Conservation (phyloP, 2,888 invertebrate genomes). For the Drosophila picticornis region DNA sequence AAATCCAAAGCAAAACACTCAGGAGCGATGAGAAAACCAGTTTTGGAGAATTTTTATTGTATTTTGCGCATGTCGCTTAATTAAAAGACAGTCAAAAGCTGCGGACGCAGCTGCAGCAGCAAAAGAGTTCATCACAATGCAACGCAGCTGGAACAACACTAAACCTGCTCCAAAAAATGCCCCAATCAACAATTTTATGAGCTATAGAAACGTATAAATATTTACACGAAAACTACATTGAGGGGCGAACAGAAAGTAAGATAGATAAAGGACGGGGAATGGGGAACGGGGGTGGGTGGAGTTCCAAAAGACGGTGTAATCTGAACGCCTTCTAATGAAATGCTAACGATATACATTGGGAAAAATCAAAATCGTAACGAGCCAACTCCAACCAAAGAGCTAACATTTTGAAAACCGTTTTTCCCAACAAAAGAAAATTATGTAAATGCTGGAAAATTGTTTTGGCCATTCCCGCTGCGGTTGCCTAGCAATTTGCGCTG, state of each 20-base stretch:
- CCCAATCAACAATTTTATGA: conserved; percentile 64
- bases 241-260: conserved; percentile 8
- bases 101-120: conserved; percentile 32
- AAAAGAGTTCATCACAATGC: conserved; percentile 44
- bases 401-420: conserved; percentile 48
- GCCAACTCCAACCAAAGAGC: conserved; percentile 38
- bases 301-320: conserved; percentile 16
- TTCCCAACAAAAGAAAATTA: conserved; percentile 70
- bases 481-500: conserved; percentile 59
- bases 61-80: conserved; percentile 69
- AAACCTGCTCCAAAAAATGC: conserved; percentile 50
- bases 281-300: neutral
- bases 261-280: neutral
- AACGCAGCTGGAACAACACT: conserved; percentile 41
- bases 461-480: conserved; percentile 52
- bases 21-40: conserved; percentile 54
- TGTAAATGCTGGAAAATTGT: conserved; percentile 77
- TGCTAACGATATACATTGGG: conserved; percentile 77
- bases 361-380: conserved; percentile 69
- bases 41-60: conserved; percentile 63
- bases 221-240: conserved; percentile 46
- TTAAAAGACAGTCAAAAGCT: conserved; percentile 72
- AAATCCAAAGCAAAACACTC: conserved; percentile 24
- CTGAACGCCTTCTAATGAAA: conserved; percentile 66
- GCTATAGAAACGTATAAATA: conserved; percentile 59